These are phyloP conservation scores for Mobula birostris DNA, from an alignment of 2,113 vertebrate species.

Conservation along the genomic window DNA sequence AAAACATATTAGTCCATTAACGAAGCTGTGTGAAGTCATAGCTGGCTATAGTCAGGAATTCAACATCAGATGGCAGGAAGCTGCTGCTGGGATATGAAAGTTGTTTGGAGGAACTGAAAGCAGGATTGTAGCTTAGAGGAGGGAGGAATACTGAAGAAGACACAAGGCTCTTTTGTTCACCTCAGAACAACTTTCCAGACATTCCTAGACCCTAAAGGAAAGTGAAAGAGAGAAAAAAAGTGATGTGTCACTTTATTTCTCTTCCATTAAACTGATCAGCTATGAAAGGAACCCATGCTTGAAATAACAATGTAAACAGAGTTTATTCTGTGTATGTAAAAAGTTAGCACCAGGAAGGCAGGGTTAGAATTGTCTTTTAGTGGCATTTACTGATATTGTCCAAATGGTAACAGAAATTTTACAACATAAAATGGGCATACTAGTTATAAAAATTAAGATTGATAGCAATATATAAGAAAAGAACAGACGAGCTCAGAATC, in stretches of 20 bases:
- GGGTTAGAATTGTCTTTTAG: background rate
- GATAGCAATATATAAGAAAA: background rate
- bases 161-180: background rate
- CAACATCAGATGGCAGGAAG: background rate
- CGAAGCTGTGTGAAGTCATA: background rate
- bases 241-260: background rate
- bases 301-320: background rate
- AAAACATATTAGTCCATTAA: background rate
- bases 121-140: background rate
- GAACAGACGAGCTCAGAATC: background rate
- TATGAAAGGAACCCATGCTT: background rate
- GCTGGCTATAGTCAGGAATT: background rate
- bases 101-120: background rate
- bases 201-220: background rate
- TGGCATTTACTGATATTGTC: background rate
- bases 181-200: background rate
- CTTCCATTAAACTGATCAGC: background rate
- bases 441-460: background rate
- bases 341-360: no score
- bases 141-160: background rate
- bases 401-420: background rate
- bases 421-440: background rate
- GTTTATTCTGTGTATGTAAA: background rate
- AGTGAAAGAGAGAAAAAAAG: background rate
- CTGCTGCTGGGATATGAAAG: background rate